These are phyloP conservation scores for Oxyscelio sp. DNA, from an alignment of 2,888 invertebrate genomes.

Conservation along the genomic window DNA sequence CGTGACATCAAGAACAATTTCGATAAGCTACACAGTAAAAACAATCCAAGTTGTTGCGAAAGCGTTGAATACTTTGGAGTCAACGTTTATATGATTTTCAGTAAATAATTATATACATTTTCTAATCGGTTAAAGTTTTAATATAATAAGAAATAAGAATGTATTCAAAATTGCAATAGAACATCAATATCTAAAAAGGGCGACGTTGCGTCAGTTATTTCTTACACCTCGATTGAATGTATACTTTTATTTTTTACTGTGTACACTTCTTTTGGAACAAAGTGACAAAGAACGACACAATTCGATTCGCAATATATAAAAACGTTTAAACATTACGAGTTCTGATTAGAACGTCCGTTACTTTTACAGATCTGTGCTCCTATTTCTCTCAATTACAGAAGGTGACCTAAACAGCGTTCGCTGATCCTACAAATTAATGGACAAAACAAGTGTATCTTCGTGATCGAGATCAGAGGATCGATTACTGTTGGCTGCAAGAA, in stretches of 20 bases:
- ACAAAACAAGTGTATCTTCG: conserved; percentile 3
- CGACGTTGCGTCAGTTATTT: no score
- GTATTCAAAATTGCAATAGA: no score
- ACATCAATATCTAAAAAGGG: no score
- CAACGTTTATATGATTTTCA: background rate
- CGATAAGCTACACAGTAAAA: no score
- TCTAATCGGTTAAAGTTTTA: no score
- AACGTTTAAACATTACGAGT: background rate
- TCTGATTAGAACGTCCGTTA: conserved; percentile 30
- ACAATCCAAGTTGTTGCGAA: background rate
- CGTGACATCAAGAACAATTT: background rate
- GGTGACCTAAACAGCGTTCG: conserved; percentile 28
- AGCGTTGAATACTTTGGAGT: background rate
- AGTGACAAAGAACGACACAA: no score
- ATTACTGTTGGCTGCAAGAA: conserved; percentile 4
- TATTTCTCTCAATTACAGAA: conserved; percentile 25
- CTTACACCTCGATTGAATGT: no score
- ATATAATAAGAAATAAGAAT: no score
- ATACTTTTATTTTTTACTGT: no score
- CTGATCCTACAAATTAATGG: conserved; percentile 47
- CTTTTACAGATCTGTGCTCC: conserved; percentile 20
- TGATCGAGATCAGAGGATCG: conserved; percentile 41
- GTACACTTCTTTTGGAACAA: no score
- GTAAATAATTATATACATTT: no score
- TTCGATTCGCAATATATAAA: no score